These are phyloP conservation scores for Synaphobranchus kaupii DNA, from an alignment of 2,797 vertebrate genomes.

Conservation along the genomic window DNA sequence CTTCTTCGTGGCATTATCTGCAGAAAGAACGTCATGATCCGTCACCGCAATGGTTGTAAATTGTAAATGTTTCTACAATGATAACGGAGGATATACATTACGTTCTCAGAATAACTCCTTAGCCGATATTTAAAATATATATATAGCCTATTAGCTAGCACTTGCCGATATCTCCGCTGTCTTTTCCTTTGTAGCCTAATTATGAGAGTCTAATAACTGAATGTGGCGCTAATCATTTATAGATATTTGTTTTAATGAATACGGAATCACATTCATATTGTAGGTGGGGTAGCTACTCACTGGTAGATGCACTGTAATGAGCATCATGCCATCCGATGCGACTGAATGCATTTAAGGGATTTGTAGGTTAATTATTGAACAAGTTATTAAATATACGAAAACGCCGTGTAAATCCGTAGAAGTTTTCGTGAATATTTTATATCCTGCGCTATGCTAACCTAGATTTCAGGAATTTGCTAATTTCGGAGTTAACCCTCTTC, in stretches of 20 bases:
- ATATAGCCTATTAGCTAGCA: too few species aligned
- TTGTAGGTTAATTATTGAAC: background rate
- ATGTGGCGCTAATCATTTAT: background rate
- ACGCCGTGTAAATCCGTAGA: background rate
- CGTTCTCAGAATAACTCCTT: background rate
- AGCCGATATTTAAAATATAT: background rate
- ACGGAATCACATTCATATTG: background rate
- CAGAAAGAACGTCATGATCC: background rate
- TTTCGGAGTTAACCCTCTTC: conserved; percentile 13
- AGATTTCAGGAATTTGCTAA: conserved; percentile 12
- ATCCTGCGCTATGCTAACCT: background rate
- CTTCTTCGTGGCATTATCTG: background rate
- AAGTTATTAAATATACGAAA: conserved; percentile 14
- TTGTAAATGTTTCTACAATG: background rate
- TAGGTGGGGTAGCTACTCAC: background rate
- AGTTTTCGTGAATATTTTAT: background rate
- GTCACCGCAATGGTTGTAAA: background rate
- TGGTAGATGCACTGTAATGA: background rate
- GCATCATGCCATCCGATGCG: background rate
- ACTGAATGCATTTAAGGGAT: background rate
- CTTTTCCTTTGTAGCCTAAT: background rate
- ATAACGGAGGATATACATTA: background rate
- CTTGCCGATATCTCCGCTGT: background rate
- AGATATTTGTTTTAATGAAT: background rate
- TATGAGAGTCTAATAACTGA: background rate